Conservation (phyloP, 2,888 invertebrate species). For the Ptycholaimellus sp. region DNA sequence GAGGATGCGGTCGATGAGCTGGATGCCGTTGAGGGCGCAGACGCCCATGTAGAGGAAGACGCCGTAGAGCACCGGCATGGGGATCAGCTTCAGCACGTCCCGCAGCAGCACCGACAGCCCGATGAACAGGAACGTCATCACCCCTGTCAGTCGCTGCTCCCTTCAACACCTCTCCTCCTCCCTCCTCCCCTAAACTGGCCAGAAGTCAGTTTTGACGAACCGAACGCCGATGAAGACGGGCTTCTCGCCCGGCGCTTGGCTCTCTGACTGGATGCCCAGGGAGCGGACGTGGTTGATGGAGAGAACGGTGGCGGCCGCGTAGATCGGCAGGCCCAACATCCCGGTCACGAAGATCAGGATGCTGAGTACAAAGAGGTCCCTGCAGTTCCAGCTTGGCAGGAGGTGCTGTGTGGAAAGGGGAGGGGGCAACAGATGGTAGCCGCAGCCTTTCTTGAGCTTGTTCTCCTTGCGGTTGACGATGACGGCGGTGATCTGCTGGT, state of each 20-base stretch:
- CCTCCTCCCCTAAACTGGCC: too few relatives aligned
- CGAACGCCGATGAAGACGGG: slow-evolving; percentile 77
- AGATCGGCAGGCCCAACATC: slow-evolving; percentile 58
- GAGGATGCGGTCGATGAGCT: slow-evolving; percentile 76
- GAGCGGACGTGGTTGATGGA: slow-evolving; percentile 94
- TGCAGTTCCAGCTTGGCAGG: too few relatives aligned
- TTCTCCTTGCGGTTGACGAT: slow-evolving; percentile 95
- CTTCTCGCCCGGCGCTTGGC: slow-evolving; percentile 86
- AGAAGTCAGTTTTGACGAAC: too few relatives aligned
- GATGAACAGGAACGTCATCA: slow-evolving; percentile 70
- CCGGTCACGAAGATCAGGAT: slow-evolving; percentile 68
- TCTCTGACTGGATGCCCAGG: slow-evolving; percentile 73
- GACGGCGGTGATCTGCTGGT: slow-evolving; percentile 95
- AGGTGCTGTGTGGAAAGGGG: too few relatives aligned
- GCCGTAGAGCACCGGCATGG: slow-evolving; percentile 90
- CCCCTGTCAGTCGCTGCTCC: slow-evolving; percentile 74
- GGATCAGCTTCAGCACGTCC: slow-evolving; percentile 61
- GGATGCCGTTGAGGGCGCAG: slow-evolving; percentile 62
- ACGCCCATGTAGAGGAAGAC: slow-evolving; percentile 96
- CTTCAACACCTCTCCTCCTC: slow-evolving; percentile 30
- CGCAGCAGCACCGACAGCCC: slow-evolving; percentile 76
- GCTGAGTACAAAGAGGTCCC: slow-evolving; percentile 67
- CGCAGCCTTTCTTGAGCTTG: slow-evolving; percentile 72
- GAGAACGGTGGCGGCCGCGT: slow-evolving; percentile 74
- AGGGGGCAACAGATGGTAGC: slow-evolving; percentile 75